These are phyloP conservation scores for Bibio marci DNA, from an alignment of 2,888 invertebrate genomes.

Conservation along the genomic window DNA sequence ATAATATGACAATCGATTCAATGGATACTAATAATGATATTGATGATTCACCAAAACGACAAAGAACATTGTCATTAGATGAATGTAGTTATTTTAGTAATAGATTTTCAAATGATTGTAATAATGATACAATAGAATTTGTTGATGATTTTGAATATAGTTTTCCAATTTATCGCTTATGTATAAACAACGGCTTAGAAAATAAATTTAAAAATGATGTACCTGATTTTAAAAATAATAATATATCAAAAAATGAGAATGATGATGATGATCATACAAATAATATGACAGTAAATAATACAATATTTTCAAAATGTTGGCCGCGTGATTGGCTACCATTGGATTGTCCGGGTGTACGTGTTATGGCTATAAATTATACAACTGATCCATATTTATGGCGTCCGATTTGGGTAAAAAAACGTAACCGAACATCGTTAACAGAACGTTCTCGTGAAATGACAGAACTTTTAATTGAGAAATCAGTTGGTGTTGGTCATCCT, in stretches of 20 bases:
- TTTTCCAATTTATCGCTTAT: slow-evolving; percentile 25
- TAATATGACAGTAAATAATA: slow-evolving; percentile 11
- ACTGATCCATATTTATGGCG: slow-evolving; percentile 64
- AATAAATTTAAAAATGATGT: too few relatives aligned
- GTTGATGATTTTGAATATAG: slow-evolving; percentile 25
- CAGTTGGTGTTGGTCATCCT: slow-evolving; percentile 56
- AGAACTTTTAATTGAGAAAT: slow-evolving; percentile 40
- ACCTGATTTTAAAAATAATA: slow-evolving; percentile 11
- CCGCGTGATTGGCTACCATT: slow-evolving; percentile 70
- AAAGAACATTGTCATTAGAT: too few relatives aligned
- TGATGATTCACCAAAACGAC: too few relatives aligned
- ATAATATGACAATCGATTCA: too few relatives aligned
- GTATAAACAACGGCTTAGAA: slow-evolving; percentile 18
- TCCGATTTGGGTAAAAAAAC: slow-evolving; percentile 52
- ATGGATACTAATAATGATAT: too few relatives aligned
- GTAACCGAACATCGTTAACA: slow-evolving; percentile 43
- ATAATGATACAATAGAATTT: slow-evolving; percentile 16
- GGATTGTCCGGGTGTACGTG: slow-evolving; percentile 58
- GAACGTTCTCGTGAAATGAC: slow-evolving; percentile 59
- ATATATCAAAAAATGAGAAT: slow-evolving; percentile 10
- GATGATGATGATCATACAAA: background rate
- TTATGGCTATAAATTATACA: slow-evolving; percentile 68
- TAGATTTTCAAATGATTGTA: slow-evolving; percentile 8
- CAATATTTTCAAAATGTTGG: slow-evolving; percentile 54
- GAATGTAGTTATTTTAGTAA: too few relatives aligned